Base-by-base conservation (phyloP, 2,113 vertebrate genomes). In the Pyxicephalus adspersus region DNA sequence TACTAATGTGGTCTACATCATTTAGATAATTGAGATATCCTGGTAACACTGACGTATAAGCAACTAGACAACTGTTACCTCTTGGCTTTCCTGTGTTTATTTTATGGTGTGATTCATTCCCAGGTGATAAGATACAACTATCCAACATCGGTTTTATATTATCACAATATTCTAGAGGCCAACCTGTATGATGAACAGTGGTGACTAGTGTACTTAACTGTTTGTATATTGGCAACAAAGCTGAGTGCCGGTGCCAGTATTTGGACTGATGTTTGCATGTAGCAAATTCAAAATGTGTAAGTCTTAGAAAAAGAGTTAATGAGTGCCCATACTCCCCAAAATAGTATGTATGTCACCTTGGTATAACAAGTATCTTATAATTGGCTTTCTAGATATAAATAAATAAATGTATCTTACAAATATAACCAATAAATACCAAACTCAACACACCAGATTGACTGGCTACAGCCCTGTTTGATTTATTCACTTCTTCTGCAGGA, bases 61-160 rank as follows among this genome's bases (percentile, higher is more conserved):
- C 38, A 34, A 61, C 26, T 61, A 75, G 54, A 60, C 17, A 57
- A 38, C 26, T 54, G 17, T 71, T 29, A 72, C 13, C 22, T 15
- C 11, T 11, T 18, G 71, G 72, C 28, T 18, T 75, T 75, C 25
- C 54, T 50, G 6, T 60, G 19, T 23, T 20, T 29, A 29, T 70
- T 70, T 70, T 70, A 70, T 52, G n/a, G 34, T 58, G 54, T 74
- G 52, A 26, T 55, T 71, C 25, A 73, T 73, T 38, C 17, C 29
- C 8, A 25, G 31, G 55, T 34, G 52, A 75, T 75, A 38, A 60
- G 31, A 45, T 61, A 11, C 38, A 58, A 61, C 52, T 74, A 74
- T 52, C 54, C 31, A 58, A 57, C 52, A 58, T 17, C 72, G 61
- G 28, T 29, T 75, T 38, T 75, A 60, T 20, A 51, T 26, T 51